Evolutionary conservation across 1,140 invertebrate species (phyloP).

Genomic region (Ostrea edulis): DNA sequence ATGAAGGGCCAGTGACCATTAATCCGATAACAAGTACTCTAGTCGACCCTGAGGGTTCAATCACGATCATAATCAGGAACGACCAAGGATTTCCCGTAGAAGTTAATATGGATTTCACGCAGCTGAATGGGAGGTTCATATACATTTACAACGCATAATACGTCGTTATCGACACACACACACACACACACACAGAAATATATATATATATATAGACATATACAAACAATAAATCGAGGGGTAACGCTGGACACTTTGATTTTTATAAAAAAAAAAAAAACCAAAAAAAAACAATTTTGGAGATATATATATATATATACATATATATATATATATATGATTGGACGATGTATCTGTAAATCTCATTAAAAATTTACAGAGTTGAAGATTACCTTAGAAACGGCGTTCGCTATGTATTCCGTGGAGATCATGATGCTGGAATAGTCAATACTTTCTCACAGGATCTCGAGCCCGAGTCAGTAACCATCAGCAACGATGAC

Average conservation of each 20-base stretch:
- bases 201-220: too few relatives aligned
- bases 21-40: not conserved
- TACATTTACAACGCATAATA: not conserved
- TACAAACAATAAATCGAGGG: too few relatives aligned
- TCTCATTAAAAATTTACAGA: slow-evolving; percentile 26
- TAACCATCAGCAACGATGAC: slow-evolving; percentile 44
- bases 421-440: slow-evolving; percentile 36
- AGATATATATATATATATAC: too few relatives aligned
- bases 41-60: slow-evolving; percentile 6
- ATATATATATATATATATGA: too few relatives aligned
- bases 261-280: too few relatives aligned
- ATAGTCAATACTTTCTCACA: slow-evolving; percentile 47
- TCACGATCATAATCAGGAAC: slow-evolving; percentile 42
- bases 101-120: slow-evolving; percentile 27
- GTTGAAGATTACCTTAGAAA: not conserved
- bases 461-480: slow-evolving; percentile 48
- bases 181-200: too few relatives aligned
- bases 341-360: too few relatives aligned
- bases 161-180: too few relatives aligned
- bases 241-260: too few relatives aligned
- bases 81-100: slow-evolving; percentile 37
- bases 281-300: too few relatives aligned
- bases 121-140: slow-evolving; percentile 16
- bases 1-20: slow-evolving; percentile 36
- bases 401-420: slow-evolving; percentile 50